phyloP scores from a whole-genome alignment of 2,797 vertebrate species.

The Propithecus perrieri region DNA sequence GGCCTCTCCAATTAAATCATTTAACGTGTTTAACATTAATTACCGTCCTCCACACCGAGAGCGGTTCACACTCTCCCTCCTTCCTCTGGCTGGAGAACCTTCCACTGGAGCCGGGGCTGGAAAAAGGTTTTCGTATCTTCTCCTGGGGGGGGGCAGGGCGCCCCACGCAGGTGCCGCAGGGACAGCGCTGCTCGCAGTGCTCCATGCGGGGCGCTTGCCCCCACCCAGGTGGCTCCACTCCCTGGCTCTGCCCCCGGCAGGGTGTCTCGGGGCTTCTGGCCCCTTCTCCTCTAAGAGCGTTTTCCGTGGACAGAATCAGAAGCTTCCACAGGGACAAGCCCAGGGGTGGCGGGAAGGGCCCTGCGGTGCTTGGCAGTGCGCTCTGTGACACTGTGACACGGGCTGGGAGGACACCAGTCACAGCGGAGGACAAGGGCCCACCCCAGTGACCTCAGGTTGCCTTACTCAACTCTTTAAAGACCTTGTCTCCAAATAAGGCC shows the following conservation, averaged over 20 bases:
- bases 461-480: too few species aligned
- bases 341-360: neutral
- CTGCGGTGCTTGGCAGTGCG: accelerated
- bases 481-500: neutral
- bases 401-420: neutral
- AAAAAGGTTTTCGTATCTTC: neutral
- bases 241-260: neutral
- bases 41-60: slow-evolving; percentile 47
- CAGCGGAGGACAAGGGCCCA: neutral
- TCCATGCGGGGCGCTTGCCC: neutral
- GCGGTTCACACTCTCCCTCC: slow-evolving; percentile 39
- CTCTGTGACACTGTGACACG: neutral
- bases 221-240: neutral
- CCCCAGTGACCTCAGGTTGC: neutral
- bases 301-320: neutral
- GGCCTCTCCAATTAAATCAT: slow-evolving; percentile 77
- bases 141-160: neutral
- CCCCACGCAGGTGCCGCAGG: neutral
- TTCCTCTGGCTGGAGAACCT: slow-evolving; percentile 42
- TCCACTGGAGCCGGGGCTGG: neutral
- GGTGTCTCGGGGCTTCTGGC: accelerated
- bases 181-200: neutral
- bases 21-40: slow-evolving; percentile 74
- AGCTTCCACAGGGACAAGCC: accelerated
- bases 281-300: accelerated